phyloP scores from a whole-genome alignment of 1,140 invertebrate genomes.

The Colletes latitarsis region DNA sequence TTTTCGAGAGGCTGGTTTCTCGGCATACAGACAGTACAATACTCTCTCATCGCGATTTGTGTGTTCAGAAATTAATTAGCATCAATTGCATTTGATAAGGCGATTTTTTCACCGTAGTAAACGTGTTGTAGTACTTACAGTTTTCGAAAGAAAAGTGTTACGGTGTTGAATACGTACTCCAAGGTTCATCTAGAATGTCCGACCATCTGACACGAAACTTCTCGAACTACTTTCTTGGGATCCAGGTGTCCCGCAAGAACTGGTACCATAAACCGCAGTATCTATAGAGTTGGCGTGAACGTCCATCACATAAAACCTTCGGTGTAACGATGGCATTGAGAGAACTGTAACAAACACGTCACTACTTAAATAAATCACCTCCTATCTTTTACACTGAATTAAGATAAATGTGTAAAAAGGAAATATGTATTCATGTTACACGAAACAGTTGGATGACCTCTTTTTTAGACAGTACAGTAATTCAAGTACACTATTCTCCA shows the following conservation, averaged over 20 bases:
- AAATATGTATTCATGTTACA: too few species aligned
- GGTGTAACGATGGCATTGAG: constrained; percentile 42
- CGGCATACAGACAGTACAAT: neutral
- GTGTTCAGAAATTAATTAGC: neutral
- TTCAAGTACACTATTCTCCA: too few species aligned
- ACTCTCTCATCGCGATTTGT: neutral
- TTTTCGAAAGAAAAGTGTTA: too few species aligned
- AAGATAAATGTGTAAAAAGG: too few species aligned
- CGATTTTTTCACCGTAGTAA: neutral
- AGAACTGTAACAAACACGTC: constrained; percentile 52
- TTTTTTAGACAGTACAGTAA: too few species aligned
- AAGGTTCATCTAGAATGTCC: neutral
- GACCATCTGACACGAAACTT: neutral
- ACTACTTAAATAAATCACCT: constrained; percentile 31
- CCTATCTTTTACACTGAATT: neutral
- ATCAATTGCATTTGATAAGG: neutral
- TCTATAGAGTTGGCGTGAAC: too few species aligned
- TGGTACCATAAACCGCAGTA: neutral
- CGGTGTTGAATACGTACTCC: neutral
- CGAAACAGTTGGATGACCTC: too few species aligned
- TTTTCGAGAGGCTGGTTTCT: neutral
- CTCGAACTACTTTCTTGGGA: constrained; percentile 6
- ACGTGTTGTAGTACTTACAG: too few species aligned
- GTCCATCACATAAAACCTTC: neutral
- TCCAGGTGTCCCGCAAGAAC: neutral